These are phyloP conservation scores for Chrosomus eos DNA, from an alignment of 2,797 vertebrate genomes.

Conservation along the genomic window DNA sequence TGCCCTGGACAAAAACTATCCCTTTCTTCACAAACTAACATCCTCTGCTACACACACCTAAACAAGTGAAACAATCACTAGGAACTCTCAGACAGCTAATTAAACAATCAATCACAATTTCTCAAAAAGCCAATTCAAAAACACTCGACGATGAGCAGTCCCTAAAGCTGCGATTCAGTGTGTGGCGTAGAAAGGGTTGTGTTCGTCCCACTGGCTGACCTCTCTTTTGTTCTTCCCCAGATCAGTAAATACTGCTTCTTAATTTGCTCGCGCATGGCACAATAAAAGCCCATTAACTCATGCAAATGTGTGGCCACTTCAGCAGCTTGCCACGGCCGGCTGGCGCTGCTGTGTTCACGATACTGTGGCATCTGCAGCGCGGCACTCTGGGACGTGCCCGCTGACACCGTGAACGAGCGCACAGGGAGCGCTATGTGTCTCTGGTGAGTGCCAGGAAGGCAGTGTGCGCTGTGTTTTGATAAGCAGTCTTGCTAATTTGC, in stretches of 20 bases:
- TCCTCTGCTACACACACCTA: constrained; percentile 5
- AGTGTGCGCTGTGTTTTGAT: constrained; percentile 31
- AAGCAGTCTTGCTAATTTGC: constrained; percentile 42
- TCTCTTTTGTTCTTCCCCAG: constrained; percentile 34
- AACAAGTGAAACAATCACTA: constrained; percentile 25
- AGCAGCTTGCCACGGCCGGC: constrained; percentile 10
- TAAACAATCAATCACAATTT: constrained; percentile 36
- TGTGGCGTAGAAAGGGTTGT: constrained; percentile 21
- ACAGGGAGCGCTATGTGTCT: constrained; percentile 10
- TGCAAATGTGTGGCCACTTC: constrained; percentile 52
- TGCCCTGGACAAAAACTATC: not conserved
- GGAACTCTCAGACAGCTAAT: constrained; percentile 24
- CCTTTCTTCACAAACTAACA: not conserved
- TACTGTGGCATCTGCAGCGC: constrained; percentile 43
- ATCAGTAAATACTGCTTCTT: constrained; percentile 49
- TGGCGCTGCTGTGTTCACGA: constrained; percentile 10
- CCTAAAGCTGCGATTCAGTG: not conserved
- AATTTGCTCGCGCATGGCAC: constrained; percentile 35
- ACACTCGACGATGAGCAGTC: not conserved
- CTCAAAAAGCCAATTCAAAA: constrained; percentile 21
- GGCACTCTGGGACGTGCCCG: constrained; percentile 14
- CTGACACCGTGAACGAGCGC: constrained; percentile 18
- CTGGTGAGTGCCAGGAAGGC: constrained; percentile 23
- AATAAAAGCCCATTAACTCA: constrained; percentile 52
- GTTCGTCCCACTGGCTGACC: constrained; percentile 33